phyloP scores from a whole-genome alignment of 2,888 invertebrate genomes.

The Polydrusus pterygomalis region DNA sequence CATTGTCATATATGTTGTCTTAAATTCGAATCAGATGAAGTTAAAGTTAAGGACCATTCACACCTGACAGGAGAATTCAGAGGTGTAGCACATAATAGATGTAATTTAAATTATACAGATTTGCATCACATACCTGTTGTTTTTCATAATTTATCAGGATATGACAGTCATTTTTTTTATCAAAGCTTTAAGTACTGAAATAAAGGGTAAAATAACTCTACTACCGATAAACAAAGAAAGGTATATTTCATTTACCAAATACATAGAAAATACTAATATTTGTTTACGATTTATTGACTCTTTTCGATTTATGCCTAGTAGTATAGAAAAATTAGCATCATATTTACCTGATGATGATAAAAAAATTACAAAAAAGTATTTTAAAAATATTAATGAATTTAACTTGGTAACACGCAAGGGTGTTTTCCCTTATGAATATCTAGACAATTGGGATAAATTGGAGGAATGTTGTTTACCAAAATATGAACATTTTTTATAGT shows the following conservation, averaged over 20 bases:
- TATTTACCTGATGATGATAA: constrained; percentile 8
- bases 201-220: constrained; percentile 1
- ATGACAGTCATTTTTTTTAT: constrained; percentile 19
- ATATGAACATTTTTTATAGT: neutral
- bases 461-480: neutral
- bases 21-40: neutral
- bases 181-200: neutral
- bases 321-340: constrained; percentile 1
- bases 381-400: constrained; percentile 3
- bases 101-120: too few species aligned
- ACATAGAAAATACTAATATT: constrained; percentile 45
- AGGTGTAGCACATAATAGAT: neutral
- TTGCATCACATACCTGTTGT: neutral
- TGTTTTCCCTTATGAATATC: constrained; percentile 27
- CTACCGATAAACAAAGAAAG: constrained; percentile 14
- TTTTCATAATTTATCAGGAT: constrained; percentile 18
- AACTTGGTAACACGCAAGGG: neutral
- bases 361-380: neutral
- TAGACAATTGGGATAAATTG: constrained; percentile 24
- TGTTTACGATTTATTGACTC: constrained; percentile 38
- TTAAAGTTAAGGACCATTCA: neutral
- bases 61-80: neutral
- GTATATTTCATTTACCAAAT: constrained; percentile 59
- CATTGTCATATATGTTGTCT: neutral
- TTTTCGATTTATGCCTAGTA: constrained; percentile 2